Base-by-base conservation (phyloP, 2,797 vertebrate genomes). In the Ctenopoma multispine region DNA sequence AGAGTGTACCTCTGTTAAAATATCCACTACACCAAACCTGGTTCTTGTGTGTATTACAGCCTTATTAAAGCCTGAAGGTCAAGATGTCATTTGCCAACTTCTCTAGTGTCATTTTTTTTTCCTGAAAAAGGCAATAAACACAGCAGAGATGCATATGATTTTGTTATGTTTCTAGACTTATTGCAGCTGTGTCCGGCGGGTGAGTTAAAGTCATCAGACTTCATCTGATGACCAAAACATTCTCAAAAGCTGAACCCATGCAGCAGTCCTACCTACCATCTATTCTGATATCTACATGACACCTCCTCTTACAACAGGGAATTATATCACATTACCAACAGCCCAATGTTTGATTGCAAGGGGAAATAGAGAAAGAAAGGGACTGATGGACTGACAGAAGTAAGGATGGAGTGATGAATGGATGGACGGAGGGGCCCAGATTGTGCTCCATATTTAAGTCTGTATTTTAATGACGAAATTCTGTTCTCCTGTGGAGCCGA, bases 121-220 rank as follows among this genome's bases (percentile, higher is more conserved):
- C 48, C 56, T 23, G 55, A 41, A 61, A 56, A 23, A 27, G 48
- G 58, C 36, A 73, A 48, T 46, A 63, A 65, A 72, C 63, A 72
- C 81, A 81, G 70, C 17, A 38, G 75, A 87, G 90, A 79, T 83
- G 70, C 77, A 77, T 55, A 63, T 76, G 81, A 91, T 90, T 57
- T 57, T 46, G 76, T 91, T 91, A 84, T 38, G 63, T 66, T 54
- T 72, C 79, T 60, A 21, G 77, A 69, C 71, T 90, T 92, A 93
- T 93, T 93, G 91, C 93, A 75, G 72, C 69, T 3, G 63, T 73
- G 79, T 68, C 82, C 67, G 55, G 36, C 58, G 83, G 83, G 77
- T 68, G 58, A 66, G 47, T 78, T 83, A 74, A 86, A 79, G 72
- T 67, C 69, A 83, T 89, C 74, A 82, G 75, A 66, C 69, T 55